Conservation (phyloP, 1,140 invertebrate species). For the Calephelis virginiensis region DNA sequence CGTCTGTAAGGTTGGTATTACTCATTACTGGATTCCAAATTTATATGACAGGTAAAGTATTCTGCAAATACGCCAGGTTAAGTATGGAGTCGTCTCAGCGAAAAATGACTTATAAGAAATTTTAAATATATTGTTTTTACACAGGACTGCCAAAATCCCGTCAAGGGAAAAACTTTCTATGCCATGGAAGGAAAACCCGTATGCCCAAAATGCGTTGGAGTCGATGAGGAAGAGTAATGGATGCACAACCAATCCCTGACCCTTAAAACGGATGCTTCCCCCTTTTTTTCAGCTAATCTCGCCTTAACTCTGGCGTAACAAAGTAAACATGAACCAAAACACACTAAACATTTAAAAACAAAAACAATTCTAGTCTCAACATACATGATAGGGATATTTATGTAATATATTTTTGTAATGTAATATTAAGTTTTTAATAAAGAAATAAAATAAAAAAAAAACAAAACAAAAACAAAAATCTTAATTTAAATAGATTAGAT, state of each 20-base stretch:
- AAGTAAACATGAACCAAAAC: slow-evolving; percentile 27
- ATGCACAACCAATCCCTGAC: slow-evolving; percentile 52
- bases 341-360: slow-evolving; percentile 31
- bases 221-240: slow-evolving; percentile 90
- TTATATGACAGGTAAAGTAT: slow-evolving; percentile 38
- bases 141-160: slow-evolving; percentile 95
- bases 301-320: slow-evolving; percentile 25
- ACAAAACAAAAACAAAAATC: slow-evolving; percentile 66
- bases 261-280: slow-evolving; percentile 44
- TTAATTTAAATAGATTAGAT: slow-evolving; percentile 43
- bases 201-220: slow-evolving; percentile 92
- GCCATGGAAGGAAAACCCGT: slow-evolving; percentile 95
- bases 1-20: slow-evolving; percentile 96
- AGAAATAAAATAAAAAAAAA: slow-evolving; percentile 77
- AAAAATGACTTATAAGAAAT: slow-evolving; percentile 23
- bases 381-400: slow-evolving; percentile 61
- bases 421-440: slow-evolving; percentile 55
- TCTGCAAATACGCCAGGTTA: slow-evolving; percentile 51
- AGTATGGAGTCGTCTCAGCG: slow-evolving; percentile 45
- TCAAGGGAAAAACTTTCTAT: slow-evolving; percentile 96
- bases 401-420: slow-evolving; percentile 77
- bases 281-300: slow-evolving; percentile 75
- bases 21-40: slow-evolving; percentile 3
- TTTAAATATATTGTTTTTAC: slow-evolving; percentile 40
- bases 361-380: slow-evolving; percentile 46